Evolutionary conservation across 2,888 invertebrate species (phyloP), one percentile per base, ranked within the genome.

Genomic region (Koerneria pararmatus): DNA sequence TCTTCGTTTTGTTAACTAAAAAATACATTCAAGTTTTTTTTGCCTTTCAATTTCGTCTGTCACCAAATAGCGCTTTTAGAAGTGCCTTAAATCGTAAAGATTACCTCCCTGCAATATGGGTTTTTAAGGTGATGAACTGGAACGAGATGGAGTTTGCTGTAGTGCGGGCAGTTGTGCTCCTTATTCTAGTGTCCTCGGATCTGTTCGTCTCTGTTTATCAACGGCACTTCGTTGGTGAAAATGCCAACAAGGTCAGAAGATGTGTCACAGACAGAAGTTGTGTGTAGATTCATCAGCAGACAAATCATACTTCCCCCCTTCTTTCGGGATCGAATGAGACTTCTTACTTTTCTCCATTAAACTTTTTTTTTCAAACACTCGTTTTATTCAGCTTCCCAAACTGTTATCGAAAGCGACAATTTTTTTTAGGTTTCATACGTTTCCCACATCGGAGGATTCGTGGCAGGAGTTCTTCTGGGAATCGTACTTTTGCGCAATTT

Each of bases 61-160:
- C n/a, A n/a, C n/a, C n/a, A n/a, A n/a, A n/a, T n/a, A n/a, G n/a
- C n/a, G n/a, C n/a, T n/a, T n/a, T n/a, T n/a, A n/a, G n/a, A n/a
- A n/a, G n/a, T n/a, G n/a, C n/a, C n/a, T n/a, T n/a, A n/a, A n/a
- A n/a, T n/a, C n/a, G n/a, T n/a, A n/a, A n/a, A n/a, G n/a, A n/a
- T n/a, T n/a, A n/a, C n/a, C n/a, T n/a, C n/a, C n/a, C n/a, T n/a
- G n/a, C n/a, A n/a, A n/a, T n/a, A n/a, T n/a, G n/a, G n/a, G n/a
- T 41, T n/a, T 41, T 49, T 4, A 22, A 62, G 62, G 68, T 74
- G 11, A 66, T 70, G 58, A 72, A 73, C 63, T 98, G 94, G 92
- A 87, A 88, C 22, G 93, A 97, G 86, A 98, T 98, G 97, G 91
- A 94, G 81, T 93, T 90, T 83, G 92, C 93, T 1, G 88, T 91